Evolutionary conservation across 2,888 invertebrate genomes (phyloP), one percentile per base, ranked within the genome.

Genomic region (Anoplius nigerrimus): DNA sequence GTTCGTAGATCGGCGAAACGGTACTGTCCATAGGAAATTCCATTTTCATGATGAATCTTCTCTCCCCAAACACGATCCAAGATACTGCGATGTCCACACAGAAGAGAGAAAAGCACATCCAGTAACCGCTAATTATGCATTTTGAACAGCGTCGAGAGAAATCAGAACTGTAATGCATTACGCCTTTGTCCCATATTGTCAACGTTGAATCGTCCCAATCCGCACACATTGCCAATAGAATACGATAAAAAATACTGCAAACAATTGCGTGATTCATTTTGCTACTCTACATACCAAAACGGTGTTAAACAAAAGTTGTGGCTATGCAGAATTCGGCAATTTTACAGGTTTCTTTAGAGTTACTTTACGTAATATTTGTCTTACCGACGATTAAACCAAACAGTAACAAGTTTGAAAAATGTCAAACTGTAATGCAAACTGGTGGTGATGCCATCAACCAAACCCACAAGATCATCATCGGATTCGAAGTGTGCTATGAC

Each of bases 341-440:
- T n/a, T n/a, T n/a, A n/a, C n/a, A n/a, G n/a, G n/a, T n/a, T n/a
- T n/a, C n/a, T n/a, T n/a, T n/a, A n/a, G n/a, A n/a, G n/a, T n/a
- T n/a, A n/a, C n/a, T n/a, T n/a, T n/a, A n/a, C n/a, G n/a, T n/a
- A n/a, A n/a, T n/a, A n/a, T 59, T 53, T 46, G 21, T 62, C 61
- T 66, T 66, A 66, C 55, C 22, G 61, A 11, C 62, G 55, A 16
- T 66, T 66, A 0, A 53, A 61, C 54, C 61, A 66, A 20, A 66
- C 21, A 2, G n/a, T 1, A 1, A 56, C 0, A 11, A 53, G 54
- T 13, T 66, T 66, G 5, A 51, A 13, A 6, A 66, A 2, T n/a
- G 53, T 46, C 11, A 66, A 0, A n/a, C 53, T 43, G 11, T 55
- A 55, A n/a, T 62, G 45, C 13, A 62, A 4, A 2, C 3, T 11